A percentile compares a stretch with the other conserved stretches of the same genome.
Evolutionary conservation across 2,797 vertebrate genomes (phyloP).

Genomic region (Pseudocheirus occidentalis): DNA sequence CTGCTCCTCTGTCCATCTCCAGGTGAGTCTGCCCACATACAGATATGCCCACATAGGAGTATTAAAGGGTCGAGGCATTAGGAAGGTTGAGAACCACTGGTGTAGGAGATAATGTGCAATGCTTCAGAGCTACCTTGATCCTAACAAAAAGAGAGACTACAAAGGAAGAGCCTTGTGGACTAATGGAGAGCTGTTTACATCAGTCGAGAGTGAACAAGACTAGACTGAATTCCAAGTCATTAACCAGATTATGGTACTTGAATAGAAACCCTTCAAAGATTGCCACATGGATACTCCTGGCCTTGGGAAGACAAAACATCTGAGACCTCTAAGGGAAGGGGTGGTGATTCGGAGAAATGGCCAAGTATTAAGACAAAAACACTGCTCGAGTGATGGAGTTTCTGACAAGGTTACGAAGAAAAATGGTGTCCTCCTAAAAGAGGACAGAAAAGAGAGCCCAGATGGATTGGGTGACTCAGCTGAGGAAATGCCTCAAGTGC

Average conservation of each 20-base stretch:
- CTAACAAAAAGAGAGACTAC: not conserved
- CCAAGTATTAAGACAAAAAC: conserved; percentile 95
- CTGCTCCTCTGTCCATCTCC: too few species aligned
- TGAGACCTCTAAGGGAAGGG: conserved; percentile 88
- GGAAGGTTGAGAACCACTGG: too few species aligned
- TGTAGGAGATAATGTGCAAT: not conserved
- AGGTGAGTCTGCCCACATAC: too few species aligned
- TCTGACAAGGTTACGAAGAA: conserved; percentile 69
- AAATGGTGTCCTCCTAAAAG: conserved; percentile 68
- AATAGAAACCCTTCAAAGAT: not conserved
- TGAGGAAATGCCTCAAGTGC: conserved; percentile 74
- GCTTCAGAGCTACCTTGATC: not conserved
- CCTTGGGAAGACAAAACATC: not conserved
- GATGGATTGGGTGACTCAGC: conserved; percentile 69
- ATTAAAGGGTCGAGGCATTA: too few species aligned
- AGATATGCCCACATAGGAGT: too few species aligned
- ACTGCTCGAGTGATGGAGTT: conserved; percentile 79
- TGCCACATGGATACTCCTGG: not conserved
- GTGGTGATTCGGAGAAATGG: conserved; percentile 93
- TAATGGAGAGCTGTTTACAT: not conserved
- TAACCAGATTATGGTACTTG: not conserved
- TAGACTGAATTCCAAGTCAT: not conserved
- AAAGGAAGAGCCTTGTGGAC: not conserved
- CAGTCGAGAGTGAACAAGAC: not conserved
- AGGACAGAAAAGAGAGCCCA: conserved; percentile 63